Percentiles rank a stretch among this genome's conserved stretches.
These are phyloP conservation scores for Eidolon helvum DNA, from an alignment of 2,113 vertebrate genomes.

Conservation along the genomic window DNA sequence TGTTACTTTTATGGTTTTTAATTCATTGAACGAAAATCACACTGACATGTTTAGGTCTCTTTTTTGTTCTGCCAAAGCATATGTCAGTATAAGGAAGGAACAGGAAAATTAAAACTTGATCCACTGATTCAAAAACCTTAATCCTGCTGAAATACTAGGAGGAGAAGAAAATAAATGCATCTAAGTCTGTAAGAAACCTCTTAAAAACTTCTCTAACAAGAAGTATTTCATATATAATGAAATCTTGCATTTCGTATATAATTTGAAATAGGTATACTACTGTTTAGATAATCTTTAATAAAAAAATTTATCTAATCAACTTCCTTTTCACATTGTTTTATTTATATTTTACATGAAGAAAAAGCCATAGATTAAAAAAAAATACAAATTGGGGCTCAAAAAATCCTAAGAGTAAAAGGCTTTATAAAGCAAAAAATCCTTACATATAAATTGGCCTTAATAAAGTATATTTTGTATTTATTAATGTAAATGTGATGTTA, in stretches of 20 bases:
- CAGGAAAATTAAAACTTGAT: conserved; percentile 76
- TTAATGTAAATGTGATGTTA: neutral
- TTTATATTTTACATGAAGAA: conserved; percentile 32
- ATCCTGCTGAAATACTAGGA: conserved; percentile 69
- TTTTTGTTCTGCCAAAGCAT: conserved; percentile 82
- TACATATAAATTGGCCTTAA: neutral
- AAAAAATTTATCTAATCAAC: conserved; percentile 15
- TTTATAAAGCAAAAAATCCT: conserved; percentile 33
- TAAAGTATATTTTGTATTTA: conserved; percentile 21
- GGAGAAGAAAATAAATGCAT: conserved; percentile 59
- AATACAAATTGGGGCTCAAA: conserved; percentile 19
- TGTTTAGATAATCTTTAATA: conserved; percentile 8
- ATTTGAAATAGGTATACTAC: conserved; percentile 48
- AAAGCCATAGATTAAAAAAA: neutral
- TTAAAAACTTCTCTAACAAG: conserved; percentile 25
- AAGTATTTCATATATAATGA: neutral
- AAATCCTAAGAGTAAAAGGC: neutral
- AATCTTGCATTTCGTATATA: conserved; percentile 40
- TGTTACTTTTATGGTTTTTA: conserved; percentile 77
- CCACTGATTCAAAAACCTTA: conserved; percentile 66
- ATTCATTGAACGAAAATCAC: conserved; percentile 78
- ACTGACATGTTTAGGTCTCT: conserved; percentile 78
- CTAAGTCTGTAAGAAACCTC: conserved; percentile 6
- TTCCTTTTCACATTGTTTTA: neutral
- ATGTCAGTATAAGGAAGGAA: conserved; percentile 77